Percentiles rank a stretch among this genome's conserved stretches.
These are phyloP conservation scores for Himalopsyche tibetana DNA, from an alignment of 2,888 invertebrate species.

Conservation along the genomic window DNA sequence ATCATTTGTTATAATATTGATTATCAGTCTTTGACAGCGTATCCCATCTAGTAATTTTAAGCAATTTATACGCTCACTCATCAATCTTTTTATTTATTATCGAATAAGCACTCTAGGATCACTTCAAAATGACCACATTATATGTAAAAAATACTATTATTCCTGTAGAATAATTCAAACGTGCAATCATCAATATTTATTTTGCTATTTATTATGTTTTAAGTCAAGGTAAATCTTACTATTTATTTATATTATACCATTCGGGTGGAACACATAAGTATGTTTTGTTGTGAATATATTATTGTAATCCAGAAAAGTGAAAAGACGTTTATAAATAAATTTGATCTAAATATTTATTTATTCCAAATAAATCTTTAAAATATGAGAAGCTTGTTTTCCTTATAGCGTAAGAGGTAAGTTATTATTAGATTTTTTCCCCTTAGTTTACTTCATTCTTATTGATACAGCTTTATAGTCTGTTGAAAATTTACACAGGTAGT, in stretches of 20 bases:
- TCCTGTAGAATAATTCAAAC: slow-evolving; percentile 37
- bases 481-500: no score
- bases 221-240: slow-evolving; percentile 28
- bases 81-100: no score
- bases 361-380: slow-evolving; percentile 53
- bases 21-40: no score
- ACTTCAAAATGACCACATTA: not conserved
- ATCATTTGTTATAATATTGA: no score
- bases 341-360: slow-evolving; percentile 56
- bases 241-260: slow-evolving; percentile 35
- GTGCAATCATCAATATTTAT: slow-evolving; percentile 50
- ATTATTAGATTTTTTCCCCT: no score
- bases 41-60: no score
- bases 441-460: no score
- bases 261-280: not conserved
- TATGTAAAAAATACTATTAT: slow-evolving; percentile 37
- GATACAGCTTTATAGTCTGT: no score
- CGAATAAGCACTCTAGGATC: not conserved
- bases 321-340: slow-evolving; percentile 48
- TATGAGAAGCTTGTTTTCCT: not conserved
- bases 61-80: no score
- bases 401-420: not conserved
- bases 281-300: slow-evolving; percentile 45
- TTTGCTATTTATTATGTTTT: slow-evolving; percentile 35
- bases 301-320: slow-evolving; percentile 46